Percentiles rank a stretch among this genome's conserved stretches.
phyloP scores from a whole-genome alignment of 2,113 vertebrate genomes.

The Pseudonaja textilis region DNA sequence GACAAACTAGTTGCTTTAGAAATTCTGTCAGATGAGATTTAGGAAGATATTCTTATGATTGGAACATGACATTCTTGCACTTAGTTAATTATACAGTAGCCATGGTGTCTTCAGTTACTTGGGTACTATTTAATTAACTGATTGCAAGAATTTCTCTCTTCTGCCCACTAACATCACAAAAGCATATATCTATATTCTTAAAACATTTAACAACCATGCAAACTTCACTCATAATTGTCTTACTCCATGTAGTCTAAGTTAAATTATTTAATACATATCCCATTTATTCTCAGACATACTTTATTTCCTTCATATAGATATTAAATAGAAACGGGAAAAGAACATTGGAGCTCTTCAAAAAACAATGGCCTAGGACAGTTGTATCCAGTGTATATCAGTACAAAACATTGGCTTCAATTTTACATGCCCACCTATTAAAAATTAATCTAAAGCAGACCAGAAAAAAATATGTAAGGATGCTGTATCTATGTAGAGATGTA shows the following conservation, averaged over 20 bases:
- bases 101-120: background rate
- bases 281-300: background rate
- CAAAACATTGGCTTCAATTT: background rate
- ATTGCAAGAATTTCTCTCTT: background rate
- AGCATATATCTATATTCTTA: background rate
- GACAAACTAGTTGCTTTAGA: background rate
- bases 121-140: background rate
- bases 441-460: background rate
- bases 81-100: background rate
- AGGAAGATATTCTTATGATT: background rate
- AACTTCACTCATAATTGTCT: background rate
- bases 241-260: background rate
- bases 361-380: background rate
- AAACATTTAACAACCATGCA: background rate
- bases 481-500: background rate
- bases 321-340: background rate
- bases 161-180: background rate
- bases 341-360: background rate
- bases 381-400: background rate
- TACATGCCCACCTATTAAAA: background rate
- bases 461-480: background rate
- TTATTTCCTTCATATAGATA: background rate
- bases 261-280: background rate
- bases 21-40: background rate
- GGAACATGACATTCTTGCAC: background rate